A percentile compares a stretch with the other conserved stretches of the same genome.
Evolutionary conservation across 92 coral and sea anemone genomes (phyloP).

Genomic region (Isaurus tuberculatus): DNA sequence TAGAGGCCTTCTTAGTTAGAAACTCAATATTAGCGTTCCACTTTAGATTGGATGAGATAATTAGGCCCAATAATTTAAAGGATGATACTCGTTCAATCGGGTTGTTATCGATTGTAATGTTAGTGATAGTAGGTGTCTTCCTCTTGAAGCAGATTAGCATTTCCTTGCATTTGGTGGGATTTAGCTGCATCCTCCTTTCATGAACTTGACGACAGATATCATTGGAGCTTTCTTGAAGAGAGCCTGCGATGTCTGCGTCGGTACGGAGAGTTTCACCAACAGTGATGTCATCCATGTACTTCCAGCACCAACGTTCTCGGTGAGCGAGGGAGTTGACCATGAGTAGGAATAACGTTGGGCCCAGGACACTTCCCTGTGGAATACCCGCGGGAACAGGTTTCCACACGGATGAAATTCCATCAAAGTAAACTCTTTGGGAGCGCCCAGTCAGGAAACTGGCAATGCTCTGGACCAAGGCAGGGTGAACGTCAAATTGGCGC

Average conservation of each 20-base stretch:
- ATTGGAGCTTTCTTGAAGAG: too few relatives aligned
- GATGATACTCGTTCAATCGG: slow-evolving; percentile 36
- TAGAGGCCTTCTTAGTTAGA: background rate
- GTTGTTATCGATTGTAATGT: slow-evolving; percentile 15
- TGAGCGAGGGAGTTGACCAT: too few relatives aligned
- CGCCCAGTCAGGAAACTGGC: slow-evolving; percentile 48
- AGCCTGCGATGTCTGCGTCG: background rate
- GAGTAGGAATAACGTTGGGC: too few relatives aligned
- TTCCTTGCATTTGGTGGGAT: too few relatives aligned
- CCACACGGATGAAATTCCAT: slow-evolving; percentile 36
- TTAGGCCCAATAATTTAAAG: slow-evolving; percentile 40
- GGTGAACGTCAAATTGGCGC: slow-evolving; percentile 43
- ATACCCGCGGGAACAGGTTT: too few relatives aligned
- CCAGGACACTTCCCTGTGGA: too few relatives aligned
- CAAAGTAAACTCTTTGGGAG: slow-evolving; percentile 40
- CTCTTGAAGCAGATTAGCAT: slow-evolving; percentile 3
- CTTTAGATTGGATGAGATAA: slow-evolving; percentile 31
- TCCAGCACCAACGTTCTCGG: too few relatives aligned
- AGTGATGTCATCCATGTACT: too few relatives aligned
- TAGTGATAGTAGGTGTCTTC: slow-evolving; percentile 27
- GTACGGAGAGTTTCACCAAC: slow-evolving; percentile 32
- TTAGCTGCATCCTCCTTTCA: too few relatives aligned
- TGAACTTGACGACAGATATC: too few relatives aligned
- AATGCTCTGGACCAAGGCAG: slow-evolving; percentile 28
- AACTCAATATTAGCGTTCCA: slow-evolving; percentile 46